Percentiles rank a stretch among this genome's conserved stretches.
Conservation (phyloP, 2,888 invertebrate genomes). For the Caradrina kadenii region DNA sequence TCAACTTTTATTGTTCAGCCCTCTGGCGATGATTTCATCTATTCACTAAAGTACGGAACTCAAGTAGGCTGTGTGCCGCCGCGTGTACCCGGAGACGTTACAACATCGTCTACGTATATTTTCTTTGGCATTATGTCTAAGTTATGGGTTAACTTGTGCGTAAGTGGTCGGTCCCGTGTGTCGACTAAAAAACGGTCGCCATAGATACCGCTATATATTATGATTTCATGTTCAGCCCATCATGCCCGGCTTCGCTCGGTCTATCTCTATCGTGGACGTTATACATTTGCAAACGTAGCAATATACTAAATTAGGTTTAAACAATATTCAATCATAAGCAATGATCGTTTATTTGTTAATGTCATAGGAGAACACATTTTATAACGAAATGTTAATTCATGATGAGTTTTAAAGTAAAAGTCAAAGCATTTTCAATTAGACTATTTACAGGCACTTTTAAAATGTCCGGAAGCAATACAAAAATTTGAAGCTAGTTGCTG, state of each 20-base stretch:
- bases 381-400: no score
- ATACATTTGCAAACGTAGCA: no score
- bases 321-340: not conserved
- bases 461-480: no score
- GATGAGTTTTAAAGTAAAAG: no score
- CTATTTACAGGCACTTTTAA: no score
- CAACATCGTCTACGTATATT: slow-evolving; percentile 7
- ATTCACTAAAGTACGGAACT: slow-evolving; percentile 21
- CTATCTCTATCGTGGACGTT: slow-evolving; percentile 7
- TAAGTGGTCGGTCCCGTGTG: slow-evolving; percentile 10
- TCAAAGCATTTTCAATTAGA: no score
- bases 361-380: no score
- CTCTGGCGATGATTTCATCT: slow-evolving; percentile 39
- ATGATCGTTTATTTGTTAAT: no score
- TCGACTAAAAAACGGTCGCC: slow-evolving; percentile 19
- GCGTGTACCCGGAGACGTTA: slow-evolving; percentile 6
- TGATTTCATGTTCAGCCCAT: slow-evolving; percentile 39
- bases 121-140: slow-evolving; percentile 32
- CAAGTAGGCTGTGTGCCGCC: not conserved
- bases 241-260: slow-evolving; percentile 4
- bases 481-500: no score
- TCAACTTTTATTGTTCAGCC: slow-evolving; percentile 57
- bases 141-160: slow-evolving; percentile 17
- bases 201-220: slow-evolving; percentile 43
- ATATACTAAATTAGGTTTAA: not conserved